Evolutionary conservation across 2,113 vertebrate species (phyloP).

Genomic region (Anhinga rufa): DNA sequence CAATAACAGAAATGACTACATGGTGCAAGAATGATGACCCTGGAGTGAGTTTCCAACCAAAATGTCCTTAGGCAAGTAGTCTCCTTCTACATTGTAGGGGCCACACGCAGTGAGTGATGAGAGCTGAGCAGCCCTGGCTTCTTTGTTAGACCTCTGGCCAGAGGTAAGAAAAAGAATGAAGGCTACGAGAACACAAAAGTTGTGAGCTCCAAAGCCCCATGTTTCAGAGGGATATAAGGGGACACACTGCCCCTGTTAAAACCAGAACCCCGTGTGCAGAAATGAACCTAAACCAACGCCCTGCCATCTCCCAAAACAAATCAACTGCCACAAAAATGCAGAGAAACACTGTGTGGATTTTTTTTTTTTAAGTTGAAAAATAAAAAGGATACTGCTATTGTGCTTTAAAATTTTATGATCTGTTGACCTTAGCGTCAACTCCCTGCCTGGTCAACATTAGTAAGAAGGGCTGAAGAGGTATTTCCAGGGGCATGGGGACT

Average conservation of each 20-base stretch:
- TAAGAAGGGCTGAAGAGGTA: neutral
- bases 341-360: neutral
- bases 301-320: neutral
- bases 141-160: neutral
- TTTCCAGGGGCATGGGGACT: neutral
- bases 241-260: rapidly evolving
- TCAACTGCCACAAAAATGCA: neutral
- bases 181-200: neutral
- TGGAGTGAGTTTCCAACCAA: neutral
- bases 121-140: neutral
- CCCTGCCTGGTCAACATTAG: neutral
- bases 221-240: neutral
- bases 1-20: neutral
- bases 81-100: neutral
- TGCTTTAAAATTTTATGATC: neutral
- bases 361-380: neutral
- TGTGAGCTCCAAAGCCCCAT: neutral
- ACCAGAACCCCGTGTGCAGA: neutral
- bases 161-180: neutral
- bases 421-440: neutral
- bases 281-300: neutral
- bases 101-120: neutral
- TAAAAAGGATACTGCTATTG: neutral
- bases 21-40: neutral
- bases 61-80: rapidly evolving